A percentile compares a stretch with the other conserved stretches of the same genome.
Evolutionary conservation across 64 coral and sea anemone species (phyloP).

Genomic region (Montipora foliosa): DNA sequence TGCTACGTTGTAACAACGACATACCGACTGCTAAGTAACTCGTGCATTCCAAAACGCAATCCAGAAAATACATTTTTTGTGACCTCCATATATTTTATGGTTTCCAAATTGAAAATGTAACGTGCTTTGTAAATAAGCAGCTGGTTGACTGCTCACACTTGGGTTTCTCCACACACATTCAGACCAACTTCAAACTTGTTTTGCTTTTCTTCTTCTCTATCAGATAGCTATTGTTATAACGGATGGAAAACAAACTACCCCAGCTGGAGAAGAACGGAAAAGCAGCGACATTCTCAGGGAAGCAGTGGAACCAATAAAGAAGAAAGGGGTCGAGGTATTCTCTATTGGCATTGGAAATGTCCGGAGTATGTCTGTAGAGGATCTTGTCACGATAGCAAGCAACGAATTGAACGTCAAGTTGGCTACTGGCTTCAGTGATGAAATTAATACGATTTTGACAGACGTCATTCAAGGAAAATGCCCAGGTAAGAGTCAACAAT

Average conservation of each 20-base stretch:
- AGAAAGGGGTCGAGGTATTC: constrained; percentile 21
- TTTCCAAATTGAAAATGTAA: too few species aligned
- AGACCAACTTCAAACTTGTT: too few species aligned
- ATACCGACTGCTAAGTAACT: too few species aligned
- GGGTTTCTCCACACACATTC: too few species aligned
- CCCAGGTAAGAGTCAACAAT: not conserved
- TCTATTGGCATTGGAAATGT: not conserved
- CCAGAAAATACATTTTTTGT: too few species aligned
- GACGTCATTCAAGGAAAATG: constrained; percentile 7
- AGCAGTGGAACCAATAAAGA: constrained; percentile 2
- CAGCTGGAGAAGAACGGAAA: too few species aligned
- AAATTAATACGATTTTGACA: not conserved
- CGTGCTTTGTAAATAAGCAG: too few species aligned
- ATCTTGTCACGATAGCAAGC: not conserved
- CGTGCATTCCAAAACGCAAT: too few species aligned
- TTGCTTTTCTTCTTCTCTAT: not conserved
- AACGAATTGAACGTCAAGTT: not conserved
- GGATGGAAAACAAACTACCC: constrained; percentile 18
- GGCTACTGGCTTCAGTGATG: not conserved
- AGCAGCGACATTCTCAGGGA: not conserved
- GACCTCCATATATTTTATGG: too few species aligned
- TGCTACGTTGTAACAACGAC: too few species aligned
- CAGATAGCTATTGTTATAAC: constrained; percentile 38
- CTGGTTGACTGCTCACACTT: too few species aligned
- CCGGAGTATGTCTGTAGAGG: not conserved